Base-by-base conservation (phyloP, 2,888 invertebrate genomes). In the Ophraella communa region DNA sequence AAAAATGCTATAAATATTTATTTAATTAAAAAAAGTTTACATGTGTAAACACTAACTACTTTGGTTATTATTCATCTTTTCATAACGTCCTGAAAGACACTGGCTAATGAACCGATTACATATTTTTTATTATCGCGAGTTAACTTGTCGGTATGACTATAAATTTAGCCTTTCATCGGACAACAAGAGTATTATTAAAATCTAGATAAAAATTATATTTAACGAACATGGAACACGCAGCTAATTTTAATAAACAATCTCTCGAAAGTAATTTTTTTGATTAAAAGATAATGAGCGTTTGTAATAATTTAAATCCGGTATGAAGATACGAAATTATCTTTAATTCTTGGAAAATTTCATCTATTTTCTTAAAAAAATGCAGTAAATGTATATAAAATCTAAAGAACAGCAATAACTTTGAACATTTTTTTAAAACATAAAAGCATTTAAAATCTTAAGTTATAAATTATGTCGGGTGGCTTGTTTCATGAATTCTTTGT, bases 161-260 rank as follows among this genome's bases (percentile, higher is more conserved):
- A 66, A 66, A 66, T 66, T 60, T 24, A 30, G 23, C 27, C 53
- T 65, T 66, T 66, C 65, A 57, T 51, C 62, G 55, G 21, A 55
- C 24, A 27, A 51, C 27, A 24, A 39, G 14, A 45, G 27, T 54
- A 61, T 65, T 65, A 65, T 62, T 62, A 59, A 59, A 66, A 66
- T 66, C 65, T 66, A 62, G 65, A 66, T 66, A 66, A 66, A 62
- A 58, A 53, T 39, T 64, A 42, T 14, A 53, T 59, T 59, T 64
- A 64, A 64, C 54, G 64, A 59, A 64, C 64, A 35, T 59, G 42
- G 59, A 55, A 64, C 59, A 35, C 55, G 53, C 54, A 49, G 49
- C 59, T 51, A 42, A 59, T 59, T 59, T 59, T 59, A 59, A 59
- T 59, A 51, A 59, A 58, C 33, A 58, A 47, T 20, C 42, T 44